Conservation (phyloP, 2,797 vertebrate genomes). For the Pseudochirops corinnae region DNA sequence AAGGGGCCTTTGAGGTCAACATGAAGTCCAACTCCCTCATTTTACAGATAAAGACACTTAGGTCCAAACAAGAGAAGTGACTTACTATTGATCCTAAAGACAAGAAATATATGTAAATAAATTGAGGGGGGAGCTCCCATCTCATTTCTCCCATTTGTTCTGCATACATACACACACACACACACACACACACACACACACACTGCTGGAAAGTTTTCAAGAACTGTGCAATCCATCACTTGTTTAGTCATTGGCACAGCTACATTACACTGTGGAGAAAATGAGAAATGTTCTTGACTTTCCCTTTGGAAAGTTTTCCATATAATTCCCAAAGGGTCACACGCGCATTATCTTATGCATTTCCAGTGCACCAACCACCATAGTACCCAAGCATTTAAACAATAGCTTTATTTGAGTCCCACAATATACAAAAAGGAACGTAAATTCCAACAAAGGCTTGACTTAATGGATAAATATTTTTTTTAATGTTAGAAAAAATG, state of each 20-base stretch:
- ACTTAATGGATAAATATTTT: slow-evolving; percentile 29
- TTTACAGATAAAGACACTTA: background rate
- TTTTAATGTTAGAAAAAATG: slow-evolving; percentile 9
- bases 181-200: slow-evolving; percentile 6
- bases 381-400: background rate
- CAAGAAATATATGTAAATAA: slow-evolving; percentile 43
- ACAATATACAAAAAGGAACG: background rate
- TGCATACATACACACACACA: background rate
- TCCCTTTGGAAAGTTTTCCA: slow-evolving; percentile 42
- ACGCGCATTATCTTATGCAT: background rate
- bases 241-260: slow-evolving; percentile 21
- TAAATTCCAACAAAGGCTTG: background rate
- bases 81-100: slow-evolving; percentile 12
- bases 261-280: slow-evolving; percentile 39
- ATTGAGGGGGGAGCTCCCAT: slow-evolving; percentile 22
- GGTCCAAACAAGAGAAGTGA: background rate
- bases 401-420: slow-evolving; percentile 35
- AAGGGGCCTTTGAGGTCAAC: too few species aligned
- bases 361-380: background rate
- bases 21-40: too few species aligned
- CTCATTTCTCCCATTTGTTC: background rate
- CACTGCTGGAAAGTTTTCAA: slow-evolving; percentile 29
- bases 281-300: slow-evolving; percentile 60
- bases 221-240: background rate
- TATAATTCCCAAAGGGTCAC: slow-evolving; percentile 36